A percentile compares a stretch with the other conserved stretches of the same genome.
Conservation (phyloP, 2,113 vertebrate species). For the Hassar affinis region DNA sequence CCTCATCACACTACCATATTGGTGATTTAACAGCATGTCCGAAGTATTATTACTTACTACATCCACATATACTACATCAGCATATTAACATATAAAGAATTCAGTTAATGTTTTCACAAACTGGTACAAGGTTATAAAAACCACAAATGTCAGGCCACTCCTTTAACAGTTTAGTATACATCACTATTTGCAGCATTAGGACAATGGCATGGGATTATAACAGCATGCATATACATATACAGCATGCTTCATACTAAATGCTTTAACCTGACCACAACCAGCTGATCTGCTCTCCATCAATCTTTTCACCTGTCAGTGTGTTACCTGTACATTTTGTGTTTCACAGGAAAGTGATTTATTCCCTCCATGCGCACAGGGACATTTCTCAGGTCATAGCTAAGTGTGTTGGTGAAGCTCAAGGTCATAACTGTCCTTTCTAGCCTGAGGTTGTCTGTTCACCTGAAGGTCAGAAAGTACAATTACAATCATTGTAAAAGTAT, state of each 20-base stretch:
- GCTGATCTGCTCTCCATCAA: not conserved
- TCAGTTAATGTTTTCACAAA: not conserved
- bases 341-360: conserved; percentile 63
- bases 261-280: not conserved
- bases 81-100: too few species aligned
- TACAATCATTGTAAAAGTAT: not conserved
- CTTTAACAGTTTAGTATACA: not conserved
- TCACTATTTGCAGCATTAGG: not conserved
- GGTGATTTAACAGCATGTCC: not conserved
- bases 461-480: conserved; percentile 1
- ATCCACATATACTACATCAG: too few species aligned
- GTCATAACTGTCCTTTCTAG: conserved; percentile 57
- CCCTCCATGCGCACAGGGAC: conserved; percentile 76
- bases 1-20: not conserved
- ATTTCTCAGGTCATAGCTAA: conserved; percentile 65
- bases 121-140: not conserved
- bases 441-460: conserved; percentile 36
- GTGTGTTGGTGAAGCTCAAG: conserved; percentile 81
- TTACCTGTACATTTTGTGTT: conserved; percentile 74
- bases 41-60: not conserved
- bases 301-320: not conserved
- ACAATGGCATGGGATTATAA: not conserved
- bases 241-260: not conserved
- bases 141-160: not conserved
- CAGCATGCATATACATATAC: too few species aligned